These are phyloP conservation scores for Embidobia sp. DNA, from an alignment of 2,888 invertebrate species.

Conservation along the genomic window DNA sequence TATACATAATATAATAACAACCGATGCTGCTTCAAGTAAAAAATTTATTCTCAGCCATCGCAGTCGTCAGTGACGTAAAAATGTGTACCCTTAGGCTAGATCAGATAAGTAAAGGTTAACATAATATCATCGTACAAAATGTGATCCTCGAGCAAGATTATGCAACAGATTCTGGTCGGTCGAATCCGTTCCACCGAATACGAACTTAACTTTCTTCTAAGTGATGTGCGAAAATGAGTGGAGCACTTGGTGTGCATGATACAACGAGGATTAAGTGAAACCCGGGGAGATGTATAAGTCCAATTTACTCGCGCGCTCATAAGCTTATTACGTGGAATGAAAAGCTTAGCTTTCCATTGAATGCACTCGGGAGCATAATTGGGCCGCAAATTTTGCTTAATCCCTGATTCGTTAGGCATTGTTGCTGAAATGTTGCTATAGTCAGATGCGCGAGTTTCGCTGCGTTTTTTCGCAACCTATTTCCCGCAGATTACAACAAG, in stretches of 20 bases:
- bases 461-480: too few relatives aligned
- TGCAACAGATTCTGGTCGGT: too few relatives aligned
- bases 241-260: conserved; percentile 29
- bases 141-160: too few relatives aligned
- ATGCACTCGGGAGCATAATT: conserved; percentile 52
- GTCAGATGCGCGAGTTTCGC: conserved; percentile 35
- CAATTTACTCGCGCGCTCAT: conserved; percentile 58
- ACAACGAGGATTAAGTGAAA: conserved; percentile 56
- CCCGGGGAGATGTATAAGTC: conserved; percentile 54
- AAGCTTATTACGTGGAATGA: conserved; percentile 60
- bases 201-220: conserved; percentile 46
- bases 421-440: conserved; percentile 33
- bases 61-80: too few relatives aligned
- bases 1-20: too few relatives aligned
- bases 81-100: too few relatives aligned
- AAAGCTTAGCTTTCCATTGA: conserved; percentile 62
- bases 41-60: too few relatives aligned
- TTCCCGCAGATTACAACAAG: too few relatives aligned
- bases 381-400: conserved; percentile 61
- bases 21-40: too few relatives aligned
- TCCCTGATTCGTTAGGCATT: conserved; percentile 56
- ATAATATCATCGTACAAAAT: too few relatives aligned
- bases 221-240: conserved; percentile 29
- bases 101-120: too few relatives aligned
- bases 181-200: too few relatives aligned